These are phyloP conservation scores for Catostylus mosaicus DNA, from an alignment of 30 jellyfish, hydroid and myxozoan species.

Conservation along the genomic window DNA sequence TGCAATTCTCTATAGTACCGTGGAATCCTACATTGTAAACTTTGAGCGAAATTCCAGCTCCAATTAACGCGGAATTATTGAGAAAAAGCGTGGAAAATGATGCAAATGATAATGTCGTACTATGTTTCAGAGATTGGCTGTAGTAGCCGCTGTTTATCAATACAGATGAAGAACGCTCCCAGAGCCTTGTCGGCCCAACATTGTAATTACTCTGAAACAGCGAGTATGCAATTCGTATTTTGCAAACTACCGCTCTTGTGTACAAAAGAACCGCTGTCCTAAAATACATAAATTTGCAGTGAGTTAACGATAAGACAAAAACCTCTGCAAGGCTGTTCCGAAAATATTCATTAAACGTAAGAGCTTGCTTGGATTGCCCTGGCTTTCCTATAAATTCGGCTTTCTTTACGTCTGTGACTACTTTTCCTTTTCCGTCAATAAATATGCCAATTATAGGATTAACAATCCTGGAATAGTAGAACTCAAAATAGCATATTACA, in stretches of 20 bases:
- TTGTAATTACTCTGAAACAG: neutral
- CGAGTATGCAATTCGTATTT: neutral
- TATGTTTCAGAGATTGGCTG: neutral
- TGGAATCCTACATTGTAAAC: neutral
- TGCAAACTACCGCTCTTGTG: neutral
- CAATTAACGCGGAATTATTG: neutral
- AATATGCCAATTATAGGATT: neutral
- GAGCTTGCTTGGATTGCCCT: neutral
- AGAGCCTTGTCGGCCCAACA: neutral
- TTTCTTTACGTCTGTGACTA: neutral
- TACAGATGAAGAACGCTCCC: neutral
- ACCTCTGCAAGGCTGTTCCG: too few species aligned
- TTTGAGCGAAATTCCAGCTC: neutral
- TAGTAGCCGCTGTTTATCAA: neutral
- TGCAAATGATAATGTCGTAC: neutral
- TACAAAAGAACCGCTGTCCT: neutral
- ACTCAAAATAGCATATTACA: neutral
- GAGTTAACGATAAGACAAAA: too few species aligned
- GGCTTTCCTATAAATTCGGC: neutral
- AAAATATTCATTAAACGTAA: too few species aligned
- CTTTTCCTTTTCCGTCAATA: neutral
- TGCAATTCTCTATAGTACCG: neutral
- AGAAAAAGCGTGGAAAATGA: neutral
- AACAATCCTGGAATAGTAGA: neutral
- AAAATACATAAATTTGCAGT: neutral